A percentile compares a stretch with the other conserved stretches of the same genome.
phyloP scores from a whole-genome alignment of 2,888 invertebrate genomes.

The Trichogramma dendrolimi region DNA sequence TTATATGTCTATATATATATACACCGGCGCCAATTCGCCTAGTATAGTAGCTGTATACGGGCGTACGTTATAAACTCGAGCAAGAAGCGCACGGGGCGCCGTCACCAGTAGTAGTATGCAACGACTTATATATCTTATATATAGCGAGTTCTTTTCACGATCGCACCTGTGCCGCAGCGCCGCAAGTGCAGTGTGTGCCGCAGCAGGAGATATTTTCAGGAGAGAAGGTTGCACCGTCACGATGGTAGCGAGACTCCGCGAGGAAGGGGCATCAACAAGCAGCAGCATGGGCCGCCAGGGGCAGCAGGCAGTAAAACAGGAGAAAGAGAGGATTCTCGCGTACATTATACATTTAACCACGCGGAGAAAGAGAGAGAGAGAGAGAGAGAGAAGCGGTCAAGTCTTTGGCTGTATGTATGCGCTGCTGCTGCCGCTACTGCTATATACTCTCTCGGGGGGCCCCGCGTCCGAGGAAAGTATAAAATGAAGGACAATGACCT shows the following conservation, averaged over 20 bases:
- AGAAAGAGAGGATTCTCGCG: background rate
- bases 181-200: background rate
- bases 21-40: too few relatives aligned
- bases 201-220: background rate
- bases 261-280: background rate
- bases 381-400: slow-evolving; percentile 7
- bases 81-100: too few relatives aligned
- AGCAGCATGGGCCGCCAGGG: background rate
- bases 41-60: too few relatives aligned
- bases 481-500: slow-evolving; percentile 52
- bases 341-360: too few relatives aligned
- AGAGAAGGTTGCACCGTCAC: background rate
- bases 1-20: too few relatives aligned
- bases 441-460: background rate
- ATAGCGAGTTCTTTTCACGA: too few relatives aligned
- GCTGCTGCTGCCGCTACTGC: too few relatives aligned
- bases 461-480: slow-evolving; percentile 41
- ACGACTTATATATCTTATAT: too few relatives aligned
- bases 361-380: slow-evolving; percentile 1
- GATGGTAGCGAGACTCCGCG: background rate
- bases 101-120: too few relatives aligned
- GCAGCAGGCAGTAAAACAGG: background rate
- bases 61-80: too few relatives aligned
- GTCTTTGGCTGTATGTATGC: too few relatives aligned
- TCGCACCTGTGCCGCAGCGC: background rate